These are phyloP conservation scores for Hanleya hanleyi DNA, from an alignment of 2,888 invertebrate species.

Conservation along the genomic window DNA sequence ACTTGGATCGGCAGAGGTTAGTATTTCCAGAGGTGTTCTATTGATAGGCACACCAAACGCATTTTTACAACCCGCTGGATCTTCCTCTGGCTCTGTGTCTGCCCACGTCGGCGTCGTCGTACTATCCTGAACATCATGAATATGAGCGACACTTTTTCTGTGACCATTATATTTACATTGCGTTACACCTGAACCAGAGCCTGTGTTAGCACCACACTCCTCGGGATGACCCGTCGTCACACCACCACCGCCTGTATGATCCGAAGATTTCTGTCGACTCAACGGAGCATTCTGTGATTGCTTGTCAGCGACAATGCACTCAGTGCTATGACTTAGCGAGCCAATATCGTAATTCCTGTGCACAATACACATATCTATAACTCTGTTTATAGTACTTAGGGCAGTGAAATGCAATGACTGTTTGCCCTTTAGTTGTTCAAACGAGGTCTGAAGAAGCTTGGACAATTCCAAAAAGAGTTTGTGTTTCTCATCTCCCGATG, in stretches of 20 bases:
- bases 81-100: not conserved
- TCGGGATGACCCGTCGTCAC: not conserved
- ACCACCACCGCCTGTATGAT: not conserved
- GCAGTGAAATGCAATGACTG: constrained; percentile 79
- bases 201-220: not conserved
- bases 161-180: not conserved
- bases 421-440: constrained; percentile 77
- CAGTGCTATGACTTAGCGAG: constrained; percentile 33
- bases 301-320: constrained; percentile 12
- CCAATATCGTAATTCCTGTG: constrained; percentile 71
- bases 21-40: constrained; percentile 66
- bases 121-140: not conserved
- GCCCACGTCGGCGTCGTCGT: too few species aligned
- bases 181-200: not conserved
- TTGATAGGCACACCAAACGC: constrained; percentile 40
- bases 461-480: constrained; percentile 74
- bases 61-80: not conserved
- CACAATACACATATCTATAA: constrained; percentile 76
- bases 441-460: constrained; percentile 76
- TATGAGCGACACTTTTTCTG: constrained; percentile 5
- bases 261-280: not conserved
- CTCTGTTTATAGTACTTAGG: constrained; percentile 77
- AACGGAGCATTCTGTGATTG: not conserved
- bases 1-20: constrained; percentile 73
- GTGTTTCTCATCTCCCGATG: constrained; percentile 51